Conservation (phyloP, 2,888 invertebrate genomes). For the Megaustenia siamemsis region DNA sequence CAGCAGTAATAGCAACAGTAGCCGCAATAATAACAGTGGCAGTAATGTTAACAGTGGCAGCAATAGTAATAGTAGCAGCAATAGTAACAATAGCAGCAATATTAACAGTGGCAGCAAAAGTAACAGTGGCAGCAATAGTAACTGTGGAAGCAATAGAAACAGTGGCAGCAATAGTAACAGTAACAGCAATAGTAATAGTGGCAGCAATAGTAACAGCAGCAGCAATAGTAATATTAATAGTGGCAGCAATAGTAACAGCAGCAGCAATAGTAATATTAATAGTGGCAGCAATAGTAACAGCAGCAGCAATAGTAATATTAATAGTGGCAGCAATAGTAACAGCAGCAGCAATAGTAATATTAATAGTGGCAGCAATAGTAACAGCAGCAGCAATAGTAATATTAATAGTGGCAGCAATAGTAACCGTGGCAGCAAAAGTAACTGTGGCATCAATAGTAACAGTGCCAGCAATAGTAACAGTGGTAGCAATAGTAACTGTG, state of each 20-base stretch:
- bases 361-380: not conserved
- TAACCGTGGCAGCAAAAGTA: no score
- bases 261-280: no score
- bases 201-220: no score
- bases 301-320: no score
- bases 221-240: no score
- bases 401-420: not conserved
- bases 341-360: no score
- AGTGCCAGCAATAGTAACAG: no score
- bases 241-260: no score
- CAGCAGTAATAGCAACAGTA: slow-evolving; percentile 53
- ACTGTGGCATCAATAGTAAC: no score
- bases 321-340: no score
- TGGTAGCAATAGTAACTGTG: not conserved
- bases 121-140: slow-evolving; percentile 43
- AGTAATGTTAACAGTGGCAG: slow-evolving; percentile 50
- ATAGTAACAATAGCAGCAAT: slow-evolving; percentile 31
- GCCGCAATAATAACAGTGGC: slow-evolving; percentile 49
- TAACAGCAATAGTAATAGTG: not conserved
- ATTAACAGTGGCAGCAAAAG: slow-evolving; percentile 48
- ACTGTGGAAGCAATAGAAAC: slow-evolving; percentile 42
- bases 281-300: no score
- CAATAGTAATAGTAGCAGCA: slow-evolving; percentile 34
- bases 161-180: slow-evolving; percentile 41
- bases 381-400: not conserved